These are phyloP conservation scores for Characodon lateralis DNA, from an alignment of 2,797 vertebrate species.

Conservation along the genomic window DNA sequence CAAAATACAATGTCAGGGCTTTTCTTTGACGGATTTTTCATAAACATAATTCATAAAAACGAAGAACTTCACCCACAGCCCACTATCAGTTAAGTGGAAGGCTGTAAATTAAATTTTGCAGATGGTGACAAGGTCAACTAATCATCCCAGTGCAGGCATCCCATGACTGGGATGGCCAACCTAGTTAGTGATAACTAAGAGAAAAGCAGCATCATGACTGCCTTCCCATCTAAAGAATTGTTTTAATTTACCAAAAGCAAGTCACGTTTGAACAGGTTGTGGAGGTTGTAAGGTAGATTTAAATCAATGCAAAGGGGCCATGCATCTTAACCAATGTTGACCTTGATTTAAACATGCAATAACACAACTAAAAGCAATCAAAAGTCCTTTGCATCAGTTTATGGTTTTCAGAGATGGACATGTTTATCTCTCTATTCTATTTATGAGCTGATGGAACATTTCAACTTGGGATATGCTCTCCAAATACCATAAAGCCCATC, in stretches of 20 bases:
- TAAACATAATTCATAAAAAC: too few species aligned
- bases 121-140: not conserved
- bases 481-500: slow-evolving; percentile 16
- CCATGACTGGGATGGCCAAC: too few species aligned
- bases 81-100: too few species aligned
- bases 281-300: not conserved
- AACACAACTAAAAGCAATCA: not conserved
- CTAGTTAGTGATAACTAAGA: too few species aligned
- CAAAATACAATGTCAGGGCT: too few species aligned
- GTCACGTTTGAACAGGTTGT: not conserved
- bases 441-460: slow-evolving; percentile 19
- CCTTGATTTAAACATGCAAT: not conserved
- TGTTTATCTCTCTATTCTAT: slow-evolving; percentile 1
- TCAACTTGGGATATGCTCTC: not conserved
- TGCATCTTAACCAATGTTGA: not conserved
- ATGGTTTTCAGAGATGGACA: not conserved
- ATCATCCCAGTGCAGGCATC: not conserved
- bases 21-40: too few species aligned
- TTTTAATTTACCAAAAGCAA: not conserved
- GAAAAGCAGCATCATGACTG: not conserved
- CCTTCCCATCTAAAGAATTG: not conserved
- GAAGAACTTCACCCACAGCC: too few species aligned
- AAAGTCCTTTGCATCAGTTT: not conserved
- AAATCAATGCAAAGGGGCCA: not conserved
- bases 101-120: too few species aligned